Percentiles rank a stretch among this genome's conserved stretches.
These are phyloP conservation scores for Novumbra hubbsi DNA, from an alignment of 2,797 vertebrate species.

Conservation along the genomic window DNA sequence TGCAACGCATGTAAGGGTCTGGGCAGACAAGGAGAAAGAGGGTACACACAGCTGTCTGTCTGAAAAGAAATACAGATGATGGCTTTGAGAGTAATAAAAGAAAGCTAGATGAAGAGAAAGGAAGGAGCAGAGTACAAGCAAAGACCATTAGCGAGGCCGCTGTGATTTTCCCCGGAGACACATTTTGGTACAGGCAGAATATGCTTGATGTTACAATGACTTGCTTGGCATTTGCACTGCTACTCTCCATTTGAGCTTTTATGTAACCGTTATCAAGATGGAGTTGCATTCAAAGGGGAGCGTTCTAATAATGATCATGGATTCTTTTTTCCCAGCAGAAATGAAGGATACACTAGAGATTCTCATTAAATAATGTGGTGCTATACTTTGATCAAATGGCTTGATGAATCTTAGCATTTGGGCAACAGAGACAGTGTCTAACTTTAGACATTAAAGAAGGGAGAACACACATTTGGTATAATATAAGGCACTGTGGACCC, in stretches of 20 bases:
- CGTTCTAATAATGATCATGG: neutral
- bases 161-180: slow-evolving; percentile 7
- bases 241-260: neutral
- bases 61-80: neutral
- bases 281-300: neutral
- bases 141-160: slow-evolving; percentile 23
- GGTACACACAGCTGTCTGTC: neutral
- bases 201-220: slow-evolving; percentile 7
- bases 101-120: neutral
- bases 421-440: neutral
- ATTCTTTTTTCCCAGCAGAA: neutral
- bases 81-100: neutral
- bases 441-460: neutral
- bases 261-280: slow-evolving; percentile 8
- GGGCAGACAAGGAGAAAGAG: neutral
- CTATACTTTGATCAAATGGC: slow-evolving; percentile 2
- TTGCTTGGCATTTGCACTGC: slow-evolving; percentile 6
- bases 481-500: neutral
- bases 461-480: neutral
- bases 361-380: neutral
- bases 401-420: neutral
- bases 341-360: neutral
- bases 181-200: neutral
- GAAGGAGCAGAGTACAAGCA: slow-evolving; percentile 3
- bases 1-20: neutral